Evolutionary conservation across 1,140 invertebrate species (phyloP).

Genomic region (Nasonia longicornis): DNA sequence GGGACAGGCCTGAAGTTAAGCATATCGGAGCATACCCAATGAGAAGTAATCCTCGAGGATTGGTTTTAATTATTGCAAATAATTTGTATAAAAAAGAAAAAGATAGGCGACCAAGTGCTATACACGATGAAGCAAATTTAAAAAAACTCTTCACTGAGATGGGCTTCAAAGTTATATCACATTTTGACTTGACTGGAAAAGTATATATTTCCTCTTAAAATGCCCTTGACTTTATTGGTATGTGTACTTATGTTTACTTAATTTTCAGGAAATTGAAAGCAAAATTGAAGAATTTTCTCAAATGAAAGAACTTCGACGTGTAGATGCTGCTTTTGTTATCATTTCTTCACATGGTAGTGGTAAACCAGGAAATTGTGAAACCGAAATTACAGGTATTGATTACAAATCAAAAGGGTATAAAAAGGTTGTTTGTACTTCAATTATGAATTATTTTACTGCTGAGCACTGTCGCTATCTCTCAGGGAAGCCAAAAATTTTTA

Average conservation of each 20-base stretch:
- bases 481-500: constrained; percentile 77
- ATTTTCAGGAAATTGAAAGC: constrained; percentile 61
- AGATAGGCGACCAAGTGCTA: constrained; percentile 66
- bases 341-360: constrained; percentile 73
- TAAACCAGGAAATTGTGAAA: constrained; percentile 54
- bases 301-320: constrained; percentile 57
- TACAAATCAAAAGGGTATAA: constrained; percentile 43
- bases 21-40: constrained; percentile 65
- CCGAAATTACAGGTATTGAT: constrained; percentile 58
- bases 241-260: constrained; percentile 14
- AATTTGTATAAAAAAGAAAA: constrained; percentile 55
- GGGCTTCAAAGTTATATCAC: constrained; percentile 68
- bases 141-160: constrained; percentile 69
- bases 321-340: constrained; percentile 72
- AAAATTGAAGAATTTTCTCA: constrained; percentile 60
- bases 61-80: constrained; percentile 73
- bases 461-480: constrained; percentile 71
- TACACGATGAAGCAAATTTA: constrained; percentile 69
- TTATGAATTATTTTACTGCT: constrained; percentile 75
- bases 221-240: not conserved
- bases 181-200: constrained; percentile 63
- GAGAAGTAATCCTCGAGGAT: constrained; percentile 71
- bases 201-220: constrained; percentile 51
- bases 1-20: constrained; percentile 50
- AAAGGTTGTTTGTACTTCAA: constrained; percentile 60